A percentile compares a stretch with the other conserved stretches of the same genome.
Conservation (phyloP, 2,888 invertebrate genomes). For the Nomada goodeniana region DNA sequence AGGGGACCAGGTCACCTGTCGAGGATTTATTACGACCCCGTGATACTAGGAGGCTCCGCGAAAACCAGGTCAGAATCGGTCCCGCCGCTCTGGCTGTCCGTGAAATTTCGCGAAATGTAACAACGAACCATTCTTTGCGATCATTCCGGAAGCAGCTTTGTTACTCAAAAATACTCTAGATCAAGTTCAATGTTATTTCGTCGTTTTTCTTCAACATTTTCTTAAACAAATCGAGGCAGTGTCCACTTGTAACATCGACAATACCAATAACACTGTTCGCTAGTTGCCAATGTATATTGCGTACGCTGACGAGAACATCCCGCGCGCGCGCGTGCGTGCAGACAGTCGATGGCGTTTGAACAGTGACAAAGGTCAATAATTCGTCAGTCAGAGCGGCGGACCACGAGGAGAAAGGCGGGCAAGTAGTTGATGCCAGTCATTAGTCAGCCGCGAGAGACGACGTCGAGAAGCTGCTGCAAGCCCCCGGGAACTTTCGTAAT, state of each 20-base stretch:
- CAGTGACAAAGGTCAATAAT: conserved; percentile 71
- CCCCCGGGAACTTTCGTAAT: conserved; percentile 51
- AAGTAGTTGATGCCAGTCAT: conserved; percentile 72
- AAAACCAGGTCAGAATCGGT: conserved; percentile 13
- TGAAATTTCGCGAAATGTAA: background rate
- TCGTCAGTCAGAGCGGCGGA: conserved; percentile 62
- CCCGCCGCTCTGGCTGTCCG: background rate
- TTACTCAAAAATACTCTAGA: no score
- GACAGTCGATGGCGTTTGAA: conserved; percentile 19
- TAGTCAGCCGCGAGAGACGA: conserved; percentile 62
- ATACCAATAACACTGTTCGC: no score
- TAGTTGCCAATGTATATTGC: no score
- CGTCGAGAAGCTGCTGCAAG: conserved; percentile 13
- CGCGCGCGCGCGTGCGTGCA: background rate
- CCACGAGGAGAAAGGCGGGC: conserved; percentile 33
- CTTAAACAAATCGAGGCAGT: no score
- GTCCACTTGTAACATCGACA: no score
- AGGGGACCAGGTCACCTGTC: conserved; percentile 17
- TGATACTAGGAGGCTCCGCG: background rate
- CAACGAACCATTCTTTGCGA: background rate
- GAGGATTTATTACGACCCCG: conserved; percentile 38
- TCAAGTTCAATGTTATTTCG: no score
- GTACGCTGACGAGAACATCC: background rate
- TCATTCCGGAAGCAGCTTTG: background rate
- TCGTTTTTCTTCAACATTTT: no score